phyloP scores from a whole-genome alignment of 2,113 vertebrate genomes.

The Macquaria australasica region DNA sequence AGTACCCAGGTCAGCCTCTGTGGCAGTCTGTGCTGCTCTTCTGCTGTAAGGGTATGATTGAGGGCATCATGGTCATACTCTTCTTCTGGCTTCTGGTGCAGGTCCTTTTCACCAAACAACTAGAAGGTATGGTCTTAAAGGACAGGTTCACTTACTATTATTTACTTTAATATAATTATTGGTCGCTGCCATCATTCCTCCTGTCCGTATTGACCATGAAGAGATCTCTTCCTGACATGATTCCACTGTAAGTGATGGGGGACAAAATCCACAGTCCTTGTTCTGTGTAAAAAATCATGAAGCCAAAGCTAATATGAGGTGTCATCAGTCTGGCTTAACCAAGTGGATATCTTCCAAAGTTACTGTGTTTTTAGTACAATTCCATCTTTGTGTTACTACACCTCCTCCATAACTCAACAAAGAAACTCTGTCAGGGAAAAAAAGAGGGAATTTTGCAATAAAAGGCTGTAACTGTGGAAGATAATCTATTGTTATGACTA shows the following conservation, averaged over 20 bases:
- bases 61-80: constrained; percentile 85
- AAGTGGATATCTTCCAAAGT: neutral
- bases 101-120: constrained; percentile 83
- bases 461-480: neutral
- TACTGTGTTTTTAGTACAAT: neutral
- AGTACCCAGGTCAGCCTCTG: constrained; percentile 79
- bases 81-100: constrained; percentile 86
- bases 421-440: neutral
- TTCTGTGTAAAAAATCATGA: neutral
- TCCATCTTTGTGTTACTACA: neutral
- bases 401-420: neutral
- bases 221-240: neutral
- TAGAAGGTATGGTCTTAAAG: constrained; percentile 76
- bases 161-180: neutral
- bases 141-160: neutral
- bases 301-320: neutral
- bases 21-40: constrained; percentile 85
- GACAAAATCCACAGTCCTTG: neutral
- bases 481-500: neutral
- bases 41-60: constrained; percentile 85
- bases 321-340: neutral
- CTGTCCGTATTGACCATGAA: neutral
- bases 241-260: neutral
- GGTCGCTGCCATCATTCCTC: neutral
- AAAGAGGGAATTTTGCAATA: too few relatives aligned